These are phyloP conservation scores for Lymantria monacha DNA, from an alignment of 2,888 invertebrate species.

Conservation along the genomic window DNA sequence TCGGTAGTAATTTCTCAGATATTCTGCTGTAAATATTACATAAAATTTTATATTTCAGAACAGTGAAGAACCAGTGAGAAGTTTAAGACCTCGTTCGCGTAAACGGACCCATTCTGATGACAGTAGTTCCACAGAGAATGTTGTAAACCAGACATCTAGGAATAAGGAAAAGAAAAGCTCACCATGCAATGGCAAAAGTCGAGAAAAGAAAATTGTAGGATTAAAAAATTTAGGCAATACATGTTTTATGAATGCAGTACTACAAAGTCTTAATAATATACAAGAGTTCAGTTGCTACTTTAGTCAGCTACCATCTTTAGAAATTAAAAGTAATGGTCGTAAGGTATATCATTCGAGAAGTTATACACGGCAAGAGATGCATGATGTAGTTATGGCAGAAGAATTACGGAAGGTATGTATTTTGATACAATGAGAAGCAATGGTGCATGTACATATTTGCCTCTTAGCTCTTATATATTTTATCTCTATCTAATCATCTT, in stretches of 20 bases:
- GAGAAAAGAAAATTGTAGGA: slow-evolving; percentile 86
- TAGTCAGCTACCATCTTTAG: slow-evolving; percentile 88
- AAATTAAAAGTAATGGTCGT: slow-evolving; percentile 82
- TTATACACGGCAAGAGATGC: slow-evolving; percentile 84
- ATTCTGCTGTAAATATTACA: too few relatives aligned
- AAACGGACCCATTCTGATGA: slow-evolving; percentile 83
- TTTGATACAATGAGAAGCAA: not conserved
- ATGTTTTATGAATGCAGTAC: slow-evolving; percentile 93
- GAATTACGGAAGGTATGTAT: slow-evolving; percentile 85
- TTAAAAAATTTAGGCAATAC: slow-evolving; percentile 92
- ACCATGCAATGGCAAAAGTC: slow-evolving; percentile 69
- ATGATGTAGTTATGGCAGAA: slow-evolving; percentile 89
- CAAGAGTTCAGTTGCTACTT: slow-evolving; percentile 92
- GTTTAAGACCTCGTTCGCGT: slow-evolving; percentile 81
- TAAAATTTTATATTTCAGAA: slow-evolving; percentile 36
- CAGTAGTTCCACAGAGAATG: slow-evolving; percentile 78
- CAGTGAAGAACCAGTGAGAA: slow-evolving; percentile 78
- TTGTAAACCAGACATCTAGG: slow-evolving; percentile 40
- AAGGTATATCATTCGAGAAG: slow-evolving; percentile 84
- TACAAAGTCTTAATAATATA: slow-evolving; percentile 92
- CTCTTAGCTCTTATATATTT: too few relatives aligned
- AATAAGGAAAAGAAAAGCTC: slow-evolving; percentile 62
- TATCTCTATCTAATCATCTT: too few relatives aligned
- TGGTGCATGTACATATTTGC: too few relatives aligned
- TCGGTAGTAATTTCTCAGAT: too few relatives aligned